These are phyloP conservation scores for Pterois miles DNA, from an alignment of 2,797 vertebrate genomes.

Conservation along the genomic window DNA sequence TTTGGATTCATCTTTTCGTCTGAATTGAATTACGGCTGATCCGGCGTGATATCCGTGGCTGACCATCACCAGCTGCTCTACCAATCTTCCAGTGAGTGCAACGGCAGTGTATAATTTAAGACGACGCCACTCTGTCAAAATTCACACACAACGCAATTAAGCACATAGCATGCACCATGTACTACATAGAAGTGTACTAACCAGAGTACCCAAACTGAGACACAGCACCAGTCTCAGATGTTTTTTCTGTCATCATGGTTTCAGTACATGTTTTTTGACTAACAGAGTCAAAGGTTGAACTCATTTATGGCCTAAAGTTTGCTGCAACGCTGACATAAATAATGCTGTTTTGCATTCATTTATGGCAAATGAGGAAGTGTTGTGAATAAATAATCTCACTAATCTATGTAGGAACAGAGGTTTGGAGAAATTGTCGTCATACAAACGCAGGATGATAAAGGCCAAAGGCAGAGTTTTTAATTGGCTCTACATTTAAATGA, in stretches of 20 bases:
- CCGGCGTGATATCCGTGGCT: no score
- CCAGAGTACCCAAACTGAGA: no score
- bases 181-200: no score
- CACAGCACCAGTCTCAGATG: no score
- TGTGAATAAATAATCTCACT: not conserved
- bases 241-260: not conserved
- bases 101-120: no score
- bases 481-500: conserved; percentile 24
- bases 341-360: not conserved
- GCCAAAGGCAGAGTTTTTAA: conserved; percentile 18
- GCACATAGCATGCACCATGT: no score
- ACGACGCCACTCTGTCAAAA: no score
- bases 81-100: no score
- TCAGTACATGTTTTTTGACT: not conserved
- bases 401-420: not conserved
- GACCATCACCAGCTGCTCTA: no score
- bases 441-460: not conserved
- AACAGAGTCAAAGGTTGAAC: not conserved
- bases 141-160: no score
- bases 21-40: no score
- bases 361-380: not conserved
- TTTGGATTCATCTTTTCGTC: no score
- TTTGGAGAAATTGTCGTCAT: not conserved
- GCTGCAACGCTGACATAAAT: not conserved
- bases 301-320: not conserved